Conservation (phyloP, 1,140 invertebrate genomes). For the Galleria mellonella region DNA sequence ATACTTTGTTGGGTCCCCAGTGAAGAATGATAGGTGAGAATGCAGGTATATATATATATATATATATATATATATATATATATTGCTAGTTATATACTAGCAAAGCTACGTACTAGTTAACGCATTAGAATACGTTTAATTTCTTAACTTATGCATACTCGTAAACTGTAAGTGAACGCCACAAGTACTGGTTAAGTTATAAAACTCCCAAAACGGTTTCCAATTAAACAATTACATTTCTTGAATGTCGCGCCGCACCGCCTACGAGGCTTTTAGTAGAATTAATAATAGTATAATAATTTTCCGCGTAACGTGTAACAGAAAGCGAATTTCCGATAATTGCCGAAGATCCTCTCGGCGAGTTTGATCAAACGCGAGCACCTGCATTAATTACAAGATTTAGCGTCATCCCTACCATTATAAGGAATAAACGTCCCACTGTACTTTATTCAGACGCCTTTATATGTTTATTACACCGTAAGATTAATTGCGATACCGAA, state of each 20-base stretch:
- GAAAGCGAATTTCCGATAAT: constrained; percentile 49
- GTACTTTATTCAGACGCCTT: constrained; percentile 21
- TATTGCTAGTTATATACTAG: too few species aligned
- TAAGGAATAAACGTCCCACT: constrained; percentile 46
- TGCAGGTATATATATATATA: too few species aligned
- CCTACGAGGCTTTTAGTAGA: constrained; percentile 25
- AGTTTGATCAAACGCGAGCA: constrained; percentile 38
- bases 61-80: too few species aligned
- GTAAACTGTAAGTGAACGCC: too few species aligned
- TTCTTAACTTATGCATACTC: too few species aligned
- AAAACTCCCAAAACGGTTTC: constrained; percentile 1
- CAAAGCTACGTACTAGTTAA: too few species aligned
- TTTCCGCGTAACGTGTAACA: constrained; percentile 33
- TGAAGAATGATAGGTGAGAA: too few species aligned
- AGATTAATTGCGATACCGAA: constrained; percentile 64
- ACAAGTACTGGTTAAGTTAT: too few species aligned
- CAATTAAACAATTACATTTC: constrained; percentile 22
- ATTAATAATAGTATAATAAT: constrained; percentile 44
- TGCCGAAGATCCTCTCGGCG: constrained; percentile 29
- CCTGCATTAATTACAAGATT: constrained; percentile 67
- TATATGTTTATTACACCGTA: constrained; percentile 43
- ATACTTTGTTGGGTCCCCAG: too few species aligned
- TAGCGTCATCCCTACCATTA: constrained; percentile 54
- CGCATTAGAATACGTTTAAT: too few species aligned
- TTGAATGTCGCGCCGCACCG: constrained; percentile 12